Conservation (phyloP, 2,888 invertebrate genomes). For the Synanthedon formicaeformis region DNA sequence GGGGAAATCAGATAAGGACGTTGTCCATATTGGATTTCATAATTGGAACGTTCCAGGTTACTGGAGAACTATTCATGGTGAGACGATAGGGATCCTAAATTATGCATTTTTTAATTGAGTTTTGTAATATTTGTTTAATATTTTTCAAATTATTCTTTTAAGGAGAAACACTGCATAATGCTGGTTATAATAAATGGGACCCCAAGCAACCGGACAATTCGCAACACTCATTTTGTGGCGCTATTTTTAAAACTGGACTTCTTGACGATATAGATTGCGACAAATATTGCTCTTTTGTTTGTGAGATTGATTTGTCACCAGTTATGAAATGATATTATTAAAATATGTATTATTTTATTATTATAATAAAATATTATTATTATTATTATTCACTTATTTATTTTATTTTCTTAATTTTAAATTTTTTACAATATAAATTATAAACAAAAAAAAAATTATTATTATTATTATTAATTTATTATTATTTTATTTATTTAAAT, state of each 20-base stretch:
- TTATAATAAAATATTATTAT: too few relatives aligned
- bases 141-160: background rate
- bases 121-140: too few relatives aligned
- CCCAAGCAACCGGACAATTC: constrained; percentile 19
- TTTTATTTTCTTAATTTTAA: too few relatives aligned
- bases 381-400: too few relatives aligned
- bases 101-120: background rate
- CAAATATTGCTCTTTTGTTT: constrained; percentile 6
- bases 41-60: constrained; percentile 22
- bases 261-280: constrained; percentile 8
- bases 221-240: constrained; percentile 6
- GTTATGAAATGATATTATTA: too few relatives aligned
- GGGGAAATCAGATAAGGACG: constrained; percentile 15
- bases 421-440: too few relatives aligned
- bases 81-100: background rate
- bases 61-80: constrained; percentile 20
- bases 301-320: constrained; percentile 5
- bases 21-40: constrained; percentile 21
- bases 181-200: constrained; percentile 27
- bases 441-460: too few relatives aligned
- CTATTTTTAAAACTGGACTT: constrained; percentile 3
- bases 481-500: too few relatives aligned
- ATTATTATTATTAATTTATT: too few relatives aligned
- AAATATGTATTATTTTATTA: too few relatives aligned
- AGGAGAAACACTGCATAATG: constrained; percentile 26